These are phyloP conservation scores for Chirona hameri DNA, from an alignment of 2,888 invertebrate species.

Conservation along the genomic window DNA sequence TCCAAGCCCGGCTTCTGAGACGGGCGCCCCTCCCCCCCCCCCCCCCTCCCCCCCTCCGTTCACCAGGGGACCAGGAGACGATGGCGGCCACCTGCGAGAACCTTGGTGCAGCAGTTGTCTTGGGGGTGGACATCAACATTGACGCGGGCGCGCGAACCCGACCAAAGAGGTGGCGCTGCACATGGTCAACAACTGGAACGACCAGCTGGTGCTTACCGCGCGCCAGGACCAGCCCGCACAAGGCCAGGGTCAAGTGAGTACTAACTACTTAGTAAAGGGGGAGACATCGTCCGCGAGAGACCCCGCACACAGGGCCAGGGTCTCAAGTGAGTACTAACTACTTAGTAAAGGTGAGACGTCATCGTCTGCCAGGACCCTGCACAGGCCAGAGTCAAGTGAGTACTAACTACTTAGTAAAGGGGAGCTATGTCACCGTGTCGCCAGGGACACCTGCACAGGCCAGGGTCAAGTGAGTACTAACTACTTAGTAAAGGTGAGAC, in stretches of 20 bases:
- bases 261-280: neutral
- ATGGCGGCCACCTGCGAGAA: neutral
- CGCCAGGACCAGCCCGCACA: neutral
- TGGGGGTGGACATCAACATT: neutral
- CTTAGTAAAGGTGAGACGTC: neutral
- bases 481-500: too few relatives aligned
- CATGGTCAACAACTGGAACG: slow-evolving; percentile 29
- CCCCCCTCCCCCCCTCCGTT: too few relatives aligned
- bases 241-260: neutral
- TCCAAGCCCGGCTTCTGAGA: too few relatives aligned
- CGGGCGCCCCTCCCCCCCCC: too few relatives aligned
- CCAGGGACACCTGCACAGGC: neutral
- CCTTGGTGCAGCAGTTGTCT: neutral
- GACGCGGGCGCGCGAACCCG: neutral
- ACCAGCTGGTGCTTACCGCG: slow-evolving; percentile 5
- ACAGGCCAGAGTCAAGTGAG: neutral
- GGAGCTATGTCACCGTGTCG: too few relatives aligned
- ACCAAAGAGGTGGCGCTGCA: slow-evolving; percentile 28
- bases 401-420: too few relatives aligned
- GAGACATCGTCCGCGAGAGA: too few relatives aligned
- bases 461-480: too few relatives aligned
- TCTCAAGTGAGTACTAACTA: neutral
- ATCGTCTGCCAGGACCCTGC: neutral
- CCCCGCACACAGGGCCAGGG: neutral
- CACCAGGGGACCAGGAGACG: slow-evolving; percentile 8